Evolutionary conservation across 2,797 vertebrate species (phyloP), one percentile per base, ranked within the genome.

Genomic region (Meda fulgida): DNA sequence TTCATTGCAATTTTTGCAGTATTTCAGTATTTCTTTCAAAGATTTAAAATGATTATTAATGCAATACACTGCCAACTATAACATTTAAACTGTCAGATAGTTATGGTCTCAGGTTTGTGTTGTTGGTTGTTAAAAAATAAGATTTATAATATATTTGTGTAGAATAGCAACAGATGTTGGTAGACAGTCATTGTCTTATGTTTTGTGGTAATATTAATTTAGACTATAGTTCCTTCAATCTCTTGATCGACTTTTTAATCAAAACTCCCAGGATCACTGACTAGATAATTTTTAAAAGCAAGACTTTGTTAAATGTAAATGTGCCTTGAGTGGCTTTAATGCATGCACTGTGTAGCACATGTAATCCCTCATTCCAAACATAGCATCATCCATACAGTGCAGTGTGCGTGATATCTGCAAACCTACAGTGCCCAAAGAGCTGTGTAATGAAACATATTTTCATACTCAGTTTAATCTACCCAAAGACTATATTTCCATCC

Each of bases 381-480:
- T 79, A 14, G 10, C 11, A 5, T 40, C 53, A 77, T 77, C 34
- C 34, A 77, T 60, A 19, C 10, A 77, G 46, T 75, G 46, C 29
- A 34, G 46, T 60, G 21, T 40, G 76, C 34, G 18, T 55, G 76
- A 65, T 36, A 78, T 78, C 36, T 63, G 53, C 38, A 78, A 38
- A 78, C 36, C 53, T 78, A 43, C 58, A 66, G 38, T 3, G 13
- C 29, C 43, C 65, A 34, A 66, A 46, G 71, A 34, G 29, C 70
- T 83, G 69, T 38, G 48, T 72, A 58, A 72, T 72, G 51, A 53
- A 82, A n/a, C 48, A 26, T 73, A 53, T 73, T 63, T 51, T 55
- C 29, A n/a, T n/a, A 34, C 53, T 43, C 63, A 67, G 10, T 80
- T 53, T 21, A 69, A 16, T 51, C 14, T 36, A 65, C 58, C 38